Conservation (phyloP, 1,140 invertebrate genomes). For the Drosophila tani region DNA sequence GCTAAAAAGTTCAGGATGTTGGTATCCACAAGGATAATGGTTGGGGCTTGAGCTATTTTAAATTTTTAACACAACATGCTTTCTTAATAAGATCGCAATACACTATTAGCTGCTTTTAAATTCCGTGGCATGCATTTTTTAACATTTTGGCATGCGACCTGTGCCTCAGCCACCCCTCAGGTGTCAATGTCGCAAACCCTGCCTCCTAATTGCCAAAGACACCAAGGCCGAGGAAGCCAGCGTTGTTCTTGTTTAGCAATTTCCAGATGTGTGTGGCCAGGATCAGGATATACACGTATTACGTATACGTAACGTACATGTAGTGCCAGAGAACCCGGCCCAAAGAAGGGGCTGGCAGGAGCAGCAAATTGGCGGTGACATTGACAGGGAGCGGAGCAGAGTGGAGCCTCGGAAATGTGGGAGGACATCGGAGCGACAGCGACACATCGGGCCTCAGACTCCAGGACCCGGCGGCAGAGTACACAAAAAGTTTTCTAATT, state of each 20-base stretch:
- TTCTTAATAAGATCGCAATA: conserved; percentile 19
- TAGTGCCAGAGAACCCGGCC: conserved; percentile 7
- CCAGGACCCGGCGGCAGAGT: conserved; percentile 67
- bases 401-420: conserved; percentile 15
- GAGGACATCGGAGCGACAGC: conserved; percentile 18
- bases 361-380: conserved; percentile 80
- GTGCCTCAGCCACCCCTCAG: conserved; percentile 16
- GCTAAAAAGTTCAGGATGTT: background rate
- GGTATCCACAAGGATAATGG: background rate
- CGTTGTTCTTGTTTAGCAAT: conserved; percentile 56
- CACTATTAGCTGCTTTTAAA: conserved; percentile 20
- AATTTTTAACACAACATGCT: background rate
- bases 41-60: background rate
- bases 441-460: conserved; percentile 33
- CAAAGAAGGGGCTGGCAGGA: conserved; percentile 26
- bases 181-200: conserved; percentile 60
- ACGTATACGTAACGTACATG: background rate
- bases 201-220: conserved; percentile 64
- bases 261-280: conserved; percentile 59
- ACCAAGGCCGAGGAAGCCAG: conserved; percentile 42
- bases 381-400: conserved; percentile 57
- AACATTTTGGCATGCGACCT: conserved; percentile 38
- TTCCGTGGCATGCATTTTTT: conserved; percentile 29
- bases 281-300: conserved; percentile 24
- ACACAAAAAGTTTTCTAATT: conserved; percentile 84